Conservation (phyloP, 2,113 vertebrate species). For the Onychostoma macrolepis region DNA sequence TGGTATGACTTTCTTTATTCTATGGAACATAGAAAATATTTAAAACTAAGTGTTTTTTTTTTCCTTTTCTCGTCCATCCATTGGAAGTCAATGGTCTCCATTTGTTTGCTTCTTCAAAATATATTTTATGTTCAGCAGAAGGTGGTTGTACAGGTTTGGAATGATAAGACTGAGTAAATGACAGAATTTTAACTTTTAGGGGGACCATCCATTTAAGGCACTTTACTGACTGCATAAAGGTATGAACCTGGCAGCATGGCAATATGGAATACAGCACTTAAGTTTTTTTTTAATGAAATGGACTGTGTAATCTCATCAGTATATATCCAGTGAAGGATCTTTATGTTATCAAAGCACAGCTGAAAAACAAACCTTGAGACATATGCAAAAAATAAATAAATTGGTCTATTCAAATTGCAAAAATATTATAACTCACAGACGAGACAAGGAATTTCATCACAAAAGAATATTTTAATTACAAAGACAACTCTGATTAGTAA, state of each 20-base stretch:
- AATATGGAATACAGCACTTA: neutral
- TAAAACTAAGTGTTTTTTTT: no score
- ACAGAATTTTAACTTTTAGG: neutral
- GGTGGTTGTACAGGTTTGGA: neutral
- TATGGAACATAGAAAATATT: neutral
- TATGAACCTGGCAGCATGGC: neutral
- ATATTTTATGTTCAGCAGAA: neutral
- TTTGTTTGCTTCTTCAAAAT: neutral
- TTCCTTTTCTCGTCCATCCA: neutral
- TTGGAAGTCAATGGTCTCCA: neutral
- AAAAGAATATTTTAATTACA: constrained; percentile 35
- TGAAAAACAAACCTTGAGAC: neutral
- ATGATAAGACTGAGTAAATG: neutral
- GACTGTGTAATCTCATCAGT: neutral
- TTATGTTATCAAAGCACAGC: neutral
- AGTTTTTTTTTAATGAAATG: neutral
- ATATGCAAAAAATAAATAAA: neutral
- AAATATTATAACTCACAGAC: neutral
- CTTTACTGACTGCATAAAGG: neutral
- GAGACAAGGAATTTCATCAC: constrained; percentile 5
- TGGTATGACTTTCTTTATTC: neutral
- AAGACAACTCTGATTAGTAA: constrained; percentile 76
- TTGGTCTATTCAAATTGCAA: neutral
- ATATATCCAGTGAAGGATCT: neutral
- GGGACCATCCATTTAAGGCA: neutral